Percentiles rank a stretch among this genome's conserved stretches.
Evolutionary conservation across 2,113 vertebrate genomes (phyloP).

Genomic region (Crotalus tigris): DNA sequence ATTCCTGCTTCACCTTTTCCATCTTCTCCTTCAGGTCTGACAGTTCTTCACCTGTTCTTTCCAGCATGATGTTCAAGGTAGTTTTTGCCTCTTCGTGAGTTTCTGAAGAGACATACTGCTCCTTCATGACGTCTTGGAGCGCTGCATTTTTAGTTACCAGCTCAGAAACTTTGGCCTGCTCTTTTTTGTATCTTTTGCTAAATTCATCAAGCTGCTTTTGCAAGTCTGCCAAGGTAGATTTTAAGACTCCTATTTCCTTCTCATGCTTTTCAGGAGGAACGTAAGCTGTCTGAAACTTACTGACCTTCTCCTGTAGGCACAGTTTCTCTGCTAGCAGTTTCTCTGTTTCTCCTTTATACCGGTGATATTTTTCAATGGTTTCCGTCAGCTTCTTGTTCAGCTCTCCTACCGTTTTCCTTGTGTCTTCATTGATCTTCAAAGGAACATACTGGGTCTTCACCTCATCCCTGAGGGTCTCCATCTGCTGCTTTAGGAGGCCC

Average conservation of each 20-base stretch:
- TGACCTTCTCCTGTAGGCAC: slow-evolving; percentile 68
- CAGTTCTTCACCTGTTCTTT: slow-evolving; percentile 74
- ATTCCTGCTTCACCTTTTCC: slow-evolving; percentile 69
- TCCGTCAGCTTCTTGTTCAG: slow-evolving; percentile 84
- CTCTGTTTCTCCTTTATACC: slow-evolving; percentile 77
- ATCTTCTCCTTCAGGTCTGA: slow-evolving; percentile 68
- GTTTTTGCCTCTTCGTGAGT: slow-evolving; percentile 75
- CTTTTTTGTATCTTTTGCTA: slow-evolving; percentile 66
- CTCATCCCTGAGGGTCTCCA: slow-evolving; percentile 76
- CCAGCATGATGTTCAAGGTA: slow-evolving; percentile 70
- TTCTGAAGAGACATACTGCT: slow-evolving; percentile 73
- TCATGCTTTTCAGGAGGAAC: slow-evolving; percentile 73
- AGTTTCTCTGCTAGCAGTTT: slow-evolving; percentile 75
- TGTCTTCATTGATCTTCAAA: slow-evolving; percentile 77
- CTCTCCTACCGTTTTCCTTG: slow-evolving; percentile 77
- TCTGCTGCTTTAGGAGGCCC: slow-evolving; percentile 77
- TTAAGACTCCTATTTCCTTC: slow-evolving; percentile 70
- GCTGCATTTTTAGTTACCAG: slow-evolving; percentile 70
- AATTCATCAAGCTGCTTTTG: slow-evolving; percentile 73
- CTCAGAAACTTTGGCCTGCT: slow-evolving; percentile 64
- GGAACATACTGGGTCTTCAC: slow-evolving; percentile 81
- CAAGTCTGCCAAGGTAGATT: slow-evolving; percentile 66
- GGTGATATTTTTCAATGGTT: slow-evolving; percentile 71
- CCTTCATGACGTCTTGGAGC: slow-evolving; percentile 72
- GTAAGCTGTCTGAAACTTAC: slow-evolving; percentile 65